Evolutionary conservation across 2,113 vertebrate species (phyloP).

Genomic region (Corythornis madagascariensis): DNA sequence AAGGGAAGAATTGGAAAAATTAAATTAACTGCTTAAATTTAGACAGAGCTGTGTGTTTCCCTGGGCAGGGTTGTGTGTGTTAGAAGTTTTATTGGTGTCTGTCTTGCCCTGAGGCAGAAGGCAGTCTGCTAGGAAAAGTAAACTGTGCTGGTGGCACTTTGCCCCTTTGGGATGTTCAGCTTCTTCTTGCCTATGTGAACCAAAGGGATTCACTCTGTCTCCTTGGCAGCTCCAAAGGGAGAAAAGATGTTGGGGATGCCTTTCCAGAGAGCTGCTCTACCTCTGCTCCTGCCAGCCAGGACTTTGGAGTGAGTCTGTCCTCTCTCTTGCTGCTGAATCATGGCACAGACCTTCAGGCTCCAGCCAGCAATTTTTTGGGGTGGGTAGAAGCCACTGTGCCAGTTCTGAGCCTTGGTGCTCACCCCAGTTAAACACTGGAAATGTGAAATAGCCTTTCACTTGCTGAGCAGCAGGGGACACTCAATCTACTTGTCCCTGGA

Average conservation of each 20-base stretch:
- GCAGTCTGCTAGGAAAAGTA: neutral
- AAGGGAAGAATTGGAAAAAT: neutral
- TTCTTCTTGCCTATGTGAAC: neutral
- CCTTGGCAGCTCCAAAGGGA: neutral
- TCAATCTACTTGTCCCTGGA: neutral
- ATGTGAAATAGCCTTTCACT: neutral
- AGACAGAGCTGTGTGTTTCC: neutral
- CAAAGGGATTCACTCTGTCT: neutral
- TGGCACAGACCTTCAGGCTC: neutral
- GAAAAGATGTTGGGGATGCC: neutral
- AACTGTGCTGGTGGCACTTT: neutral
- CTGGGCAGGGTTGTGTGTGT: neutral
- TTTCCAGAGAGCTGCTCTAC: neutral
- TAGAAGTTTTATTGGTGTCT: neutral
- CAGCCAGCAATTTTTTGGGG: neutral
- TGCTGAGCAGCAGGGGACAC: neutral
- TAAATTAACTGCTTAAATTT: neutral
- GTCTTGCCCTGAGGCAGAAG: neutral
- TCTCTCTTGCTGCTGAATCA: neutral
- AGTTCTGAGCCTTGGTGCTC: neutral
- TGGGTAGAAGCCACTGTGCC: neutral
- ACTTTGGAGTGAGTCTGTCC: neutral
- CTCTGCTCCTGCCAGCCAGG: neutral
- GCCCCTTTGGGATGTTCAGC: neutral
- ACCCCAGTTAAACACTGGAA: neutral